phyloP scores from a whole-genome alignment of 2,888 invertebrate species.

The Acleris emargana region DNA sequence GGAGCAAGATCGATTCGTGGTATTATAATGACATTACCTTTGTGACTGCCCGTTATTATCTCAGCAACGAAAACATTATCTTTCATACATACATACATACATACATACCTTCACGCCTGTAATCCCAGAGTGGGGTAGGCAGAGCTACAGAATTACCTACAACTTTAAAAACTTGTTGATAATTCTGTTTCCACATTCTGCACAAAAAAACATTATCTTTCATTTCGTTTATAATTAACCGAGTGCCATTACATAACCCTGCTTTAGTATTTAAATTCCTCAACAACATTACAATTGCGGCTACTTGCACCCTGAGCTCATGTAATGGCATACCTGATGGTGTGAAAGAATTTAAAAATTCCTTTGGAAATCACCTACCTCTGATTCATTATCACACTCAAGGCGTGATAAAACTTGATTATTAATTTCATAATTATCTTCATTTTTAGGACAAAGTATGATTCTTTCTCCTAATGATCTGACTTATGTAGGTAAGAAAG shows the following conservation, averaged over 20 bases:
- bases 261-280: constrained; percentile 11
- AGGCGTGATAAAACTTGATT: constrained; percentile 9
- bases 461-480: constrained; percentile 13
- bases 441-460: constrained; percentile 12
- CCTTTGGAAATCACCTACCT: constrained; percentile 4
- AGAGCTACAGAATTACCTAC: too few species aligned
- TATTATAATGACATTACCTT: background rate
- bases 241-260: constrained; percentile 5
- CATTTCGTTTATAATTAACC: background rate
- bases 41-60: constrained; percentile 7
- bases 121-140: too few species aligned
- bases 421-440: constrained; percentile 9
- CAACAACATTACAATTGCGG: too few species aligned
- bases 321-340: constrained; percentile 12
- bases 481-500: constrained; percentile 3
- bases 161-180: too few species aligned
- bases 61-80: constrained; percentile 5
- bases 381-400: constrained; percentile 6
- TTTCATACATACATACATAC: too few species aligned
- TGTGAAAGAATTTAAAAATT: constrained; percentile 15
- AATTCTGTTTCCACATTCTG: too few species aligned
- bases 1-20: too few species aligned
- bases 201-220: too few species aligned
- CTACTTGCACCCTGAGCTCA: constrained; percentile 6
- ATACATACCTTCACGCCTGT: too few species aligned